Base-by-base conservation (phyloP, 1,140 invertebrate genomes). In the Agraylea sexmaculata region DNA sequence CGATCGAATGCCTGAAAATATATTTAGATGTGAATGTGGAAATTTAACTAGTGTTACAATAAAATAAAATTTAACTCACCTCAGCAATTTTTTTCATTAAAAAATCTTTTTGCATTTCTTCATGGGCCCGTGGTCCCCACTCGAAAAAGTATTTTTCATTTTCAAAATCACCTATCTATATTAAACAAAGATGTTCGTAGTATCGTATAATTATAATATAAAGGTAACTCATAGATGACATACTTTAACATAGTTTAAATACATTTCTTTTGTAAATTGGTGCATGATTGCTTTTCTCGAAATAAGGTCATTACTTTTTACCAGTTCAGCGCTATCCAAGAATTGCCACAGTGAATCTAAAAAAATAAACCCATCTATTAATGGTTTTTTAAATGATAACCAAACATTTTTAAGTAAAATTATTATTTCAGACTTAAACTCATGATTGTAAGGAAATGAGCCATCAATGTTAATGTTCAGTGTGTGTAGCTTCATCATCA, bases 361-460 rank as follows among this genome's bases (percentile, higher is more conserved):
- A 39, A 35, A 12, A 6, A 16, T 32, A 38, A 40, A 13, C 39
- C 18, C n/a, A 20, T 19, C n/a, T 4, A 40, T 6, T 35, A 18
- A 20, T 18, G 23, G 12, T 18, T 16, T 34, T 34, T 17, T n/a
- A 34, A 4, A 17, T 17, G 4, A 4, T 34, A 34, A 17, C 16
- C n/a, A 31, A 12, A 31, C 16, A n/a, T n/a, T n/a, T n/a, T n/a
- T n/a, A n/a, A n/a, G n/a, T n/a, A n/a, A n/a, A n/a, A n/a, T n/a
- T n/a, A n/a, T 18, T 33, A 29, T 29, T 42, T 48, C 46, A 48
- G 46, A 48, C 42, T 48, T 44, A 48, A 48, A 48, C 46, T 34
- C 37, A 38, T 45, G 23, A 44, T 30, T 33, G 34, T 29, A 45
- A 44, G 42, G 38, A 43, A n/a, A n/a, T n/a, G n/a, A n/a, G n/a